Percentiles rank a stretch among this genome's conserved stretches.
Conservation (phyloP, 2,797 vertebrate genomes). For the Clamator glandarius region DNA sequence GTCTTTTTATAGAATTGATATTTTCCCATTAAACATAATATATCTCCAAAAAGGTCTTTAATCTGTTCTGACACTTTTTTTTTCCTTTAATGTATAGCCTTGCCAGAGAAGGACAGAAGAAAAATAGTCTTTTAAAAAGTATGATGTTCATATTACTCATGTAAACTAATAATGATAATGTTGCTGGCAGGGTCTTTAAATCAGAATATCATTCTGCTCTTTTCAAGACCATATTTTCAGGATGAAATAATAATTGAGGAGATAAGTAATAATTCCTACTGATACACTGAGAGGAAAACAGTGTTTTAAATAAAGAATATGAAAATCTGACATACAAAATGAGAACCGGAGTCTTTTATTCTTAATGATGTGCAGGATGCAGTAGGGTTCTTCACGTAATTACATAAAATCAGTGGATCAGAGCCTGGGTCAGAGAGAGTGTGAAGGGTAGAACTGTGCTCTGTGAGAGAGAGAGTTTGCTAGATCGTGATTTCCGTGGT, state of each 20-base stretch:
- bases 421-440: fast-evolving
- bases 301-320: neutral
- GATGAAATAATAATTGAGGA: neutral
- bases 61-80: neutral
- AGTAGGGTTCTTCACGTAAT: neutral
- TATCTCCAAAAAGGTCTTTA: conserved; percentile 14
- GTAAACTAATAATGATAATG: conserved; percentile 3
- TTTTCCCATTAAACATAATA: conserved; percentile 32
- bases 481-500: fast-evolving
- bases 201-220: conserved; percentile 5
- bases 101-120: conserved; percentile 26
- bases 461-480: neutral
- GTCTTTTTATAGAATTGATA: conserved; percentile 29
- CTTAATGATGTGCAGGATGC: neutral
- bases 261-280: conserved; percentile 9
- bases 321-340: neutral
- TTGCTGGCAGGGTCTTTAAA: conserved; percentile 3
- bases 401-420: neutral
- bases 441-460: neutral
- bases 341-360: neutral
- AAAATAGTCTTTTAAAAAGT: conserved; percentile 29
- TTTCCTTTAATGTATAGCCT: neutral
- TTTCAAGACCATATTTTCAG: conserved; percentile 24
- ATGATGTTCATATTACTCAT: conserved; percentile 45
- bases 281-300: neutral